Evolutionary conservation across 2,113 vertebrate genomes (phyloP), one percentile per base, ranked within the genome.

Genomic region (Psittacara wagleri): DNA sequence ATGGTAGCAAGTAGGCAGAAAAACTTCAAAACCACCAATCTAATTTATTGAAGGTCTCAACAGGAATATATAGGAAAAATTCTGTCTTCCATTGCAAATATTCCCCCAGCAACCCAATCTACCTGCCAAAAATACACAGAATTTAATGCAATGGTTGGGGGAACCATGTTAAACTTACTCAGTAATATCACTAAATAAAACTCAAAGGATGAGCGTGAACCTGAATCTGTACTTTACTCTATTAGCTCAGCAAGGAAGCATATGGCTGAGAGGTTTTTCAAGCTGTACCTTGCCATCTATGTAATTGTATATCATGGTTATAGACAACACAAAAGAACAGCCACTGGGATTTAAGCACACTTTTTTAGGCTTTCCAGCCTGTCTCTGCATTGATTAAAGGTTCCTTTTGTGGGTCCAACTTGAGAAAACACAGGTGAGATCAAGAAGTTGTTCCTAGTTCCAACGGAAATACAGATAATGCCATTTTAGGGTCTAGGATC

Each of bases 11-110:
- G 97, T 96, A 97, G 97, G 98, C 97, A 98, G 97, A 98, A 98
- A 98, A 97, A 97, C 96, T 97, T 98, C 96, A 97, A 98, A 98
- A 95, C 98, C 97, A 97, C 97, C 97, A 95, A 97, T 97, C 97
- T 98, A 97, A 98, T 98, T 98, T 98, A 98, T 97, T 97, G 97
- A 98, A 95, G 87, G 94, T 95, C 96, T 97, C 97, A 94, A 96
- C 93, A 97, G 97, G 95, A 97, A 94, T 80, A 94, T 91, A 96
- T 94, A 96, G 96, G 97, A 97, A 97, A 94, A 97, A 92, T 95
- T 97, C 90, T 96, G 94, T 96, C 94, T 97, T 94, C 67, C 79
- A 76, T 92, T 96, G 93, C 86, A 97, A 96, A 97, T 97, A 94
- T 95, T 97, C 86, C 92, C 94, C 52, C 59, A 95, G 78, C 62